Evolutionary conservation across 1,140 invertebrate genomes (phyloP), one percentile per base, ranked within the genome.

Genomic region (Philopotamus ludificatus): DNA sequence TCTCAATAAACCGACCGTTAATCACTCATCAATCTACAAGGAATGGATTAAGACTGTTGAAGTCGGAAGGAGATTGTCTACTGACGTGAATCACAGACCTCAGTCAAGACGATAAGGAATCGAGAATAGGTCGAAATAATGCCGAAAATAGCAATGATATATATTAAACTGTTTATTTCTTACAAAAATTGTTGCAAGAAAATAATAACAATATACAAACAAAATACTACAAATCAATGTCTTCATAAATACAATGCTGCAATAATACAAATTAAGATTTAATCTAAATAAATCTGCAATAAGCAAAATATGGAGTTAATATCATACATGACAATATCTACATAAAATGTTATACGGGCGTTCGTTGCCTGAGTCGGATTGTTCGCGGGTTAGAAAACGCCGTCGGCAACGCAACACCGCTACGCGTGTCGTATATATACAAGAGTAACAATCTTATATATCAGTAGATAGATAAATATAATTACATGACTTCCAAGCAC

Each of bases 111-210:
- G n/a, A n/a, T n/a, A n/a, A n/a, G n/a, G n/a, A n/a, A n/a, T n/a
- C n/a, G n/a, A n/a, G n/a, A n/a, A n/a, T n/a, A n/a, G n/a, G n/a
- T n/a, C n/a, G n/a, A n/a, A n/a, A n/a, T n/a, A n/a, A n/a, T n/a
- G n/a, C n/a, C n/a, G 21, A 26, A 51, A 63, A 63, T 20, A n/a
- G 20, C 3, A 39, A n/a, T 4, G 39, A 47, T 34, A 58, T 66
- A 66, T 66, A n/a, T 66, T 59, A 66, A 66, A 66, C 25, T 60
- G 64, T 66, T 66, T 66, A 66, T 53, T 66, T 51, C 47, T 60
- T 66, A 66, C 64, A 66, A 66, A 66, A 66, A 50, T 44, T 66
- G 58, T 26, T 34, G 55, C 42, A 49, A 66, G 45, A 53, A 66
- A 66, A 65, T 39, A 41, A 66, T 59, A 61, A 61, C 47, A 47